Percentiles rank a stretch among this genome's conserved stretches.
phyloP scores from a whole-genome alignment of 2,797 vertebrate genomes.

The Sebastiscus tertius region DNA sequence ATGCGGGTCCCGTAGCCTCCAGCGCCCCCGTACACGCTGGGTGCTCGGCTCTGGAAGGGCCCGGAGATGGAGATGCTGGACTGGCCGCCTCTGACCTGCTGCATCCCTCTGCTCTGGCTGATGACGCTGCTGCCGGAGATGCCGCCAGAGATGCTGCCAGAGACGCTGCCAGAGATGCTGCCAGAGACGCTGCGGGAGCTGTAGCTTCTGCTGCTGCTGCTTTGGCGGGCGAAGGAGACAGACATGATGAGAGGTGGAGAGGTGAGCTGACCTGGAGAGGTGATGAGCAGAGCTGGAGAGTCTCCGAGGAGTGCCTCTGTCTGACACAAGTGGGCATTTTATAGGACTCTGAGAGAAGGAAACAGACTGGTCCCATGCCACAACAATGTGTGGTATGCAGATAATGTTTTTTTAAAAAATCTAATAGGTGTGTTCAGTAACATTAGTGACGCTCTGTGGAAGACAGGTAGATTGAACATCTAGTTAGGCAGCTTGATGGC shows the following conservation, averaged over 20 bases:
- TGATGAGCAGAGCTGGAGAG: background rate
- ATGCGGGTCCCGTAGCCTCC: slow-evolving; percentile 50
- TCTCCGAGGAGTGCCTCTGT: background rate
- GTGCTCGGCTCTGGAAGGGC: background rate
- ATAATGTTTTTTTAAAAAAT: background rate
- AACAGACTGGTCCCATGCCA: background rate
- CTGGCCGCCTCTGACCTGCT: background rate
- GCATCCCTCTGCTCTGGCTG: background rate
- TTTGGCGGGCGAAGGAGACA: background rate
- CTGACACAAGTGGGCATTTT: slow-evolving; percentile 6
- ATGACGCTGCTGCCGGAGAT: background rate
- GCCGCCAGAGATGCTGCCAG: slow-evolving; percentile 8
- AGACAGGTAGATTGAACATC: slow-evolving; percentile 18
- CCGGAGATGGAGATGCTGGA: background rate
- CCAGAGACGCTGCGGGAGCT: slow-evolving; percentile 1
- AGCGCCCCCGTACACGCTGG: slow-evolving; percentile 60
- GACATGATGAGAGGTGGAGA: slow-evolving; percentile 39
- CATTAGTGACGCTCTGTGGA: background rate
- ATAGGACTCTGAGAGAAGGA: background rate
- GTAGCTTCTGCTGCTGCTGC: slow-evolving; percentile 6
- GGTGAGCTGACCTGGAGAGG: background rate
- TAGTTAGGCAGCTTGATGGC: background rate
- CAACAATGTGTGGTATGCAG: slow-evolving; percentile 34
- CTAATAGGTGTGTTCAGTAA: slow-evolving; percentile 19
- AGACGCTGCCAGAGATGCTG: background rate